phyloP scores from a whole-genome alignment of 1,140 invertebrate species.

The Leptinotarsa texana region DNA sequence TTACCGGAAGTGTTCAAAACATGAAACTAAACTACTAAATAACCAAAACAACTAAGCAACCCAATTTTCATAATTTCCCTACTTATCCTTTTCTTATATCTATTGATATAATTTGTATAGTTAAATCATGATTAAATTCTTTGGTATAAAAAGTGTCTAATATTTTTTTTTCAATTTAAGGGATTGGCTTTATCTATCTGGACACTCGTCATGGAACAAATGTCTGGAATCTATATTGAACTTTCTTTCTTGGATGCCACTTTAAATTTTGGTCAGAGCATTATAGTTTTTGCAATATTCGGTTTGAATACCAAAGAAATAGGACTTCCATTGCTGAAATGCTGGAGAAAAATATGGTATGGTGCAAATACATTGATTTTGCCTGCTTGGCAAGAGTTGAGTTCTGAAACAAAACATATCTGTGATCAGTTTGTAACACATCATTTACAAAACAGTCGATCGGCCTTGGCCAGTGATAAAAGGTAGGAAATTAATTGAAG shows the following conservation, averaged over 20 bases:
- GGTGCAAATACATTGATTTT: constrained; percentile 71
- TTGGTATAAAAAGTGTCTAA: no score
- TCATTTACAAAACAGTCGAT: constrained; percentile 79
- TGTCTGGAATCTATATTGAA: constrained; percentile 88
- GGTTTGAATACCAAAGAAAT: constrained; percentile 78
- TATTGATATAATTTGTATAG: no score
- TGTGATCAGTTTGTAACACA: constrained; percentile 88
- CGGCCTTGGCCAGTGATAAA: constrained; percentile 76
- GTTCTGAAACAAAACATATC: constrained; percentile 76
- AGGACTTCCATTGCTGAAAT: constrained; percentile 67
- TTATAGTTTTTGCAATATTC: constrained; percentile 84
- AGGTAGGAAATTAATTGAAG: constrained; percentile 54
- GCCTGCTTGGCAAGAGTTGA: constrained; percentile 74
- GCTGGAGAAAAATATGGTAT: constrained; percentile 66
- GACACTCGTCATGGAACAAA: constrained; percentile 81
- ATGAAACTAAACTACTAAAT: no score
- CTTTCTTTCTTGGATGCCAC: constrained; percentile 88
- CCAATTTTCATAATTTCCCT: no score
- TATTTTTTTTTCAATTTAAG: constrained; percentile 56
- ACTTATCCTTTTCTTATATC: no score
- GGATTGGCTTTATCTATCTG: constrained; percentile 84
- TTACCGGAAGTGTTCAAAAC: no score
- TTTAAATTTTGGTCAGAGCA: constrained; percentile 85
- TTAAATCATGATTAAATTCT: no score
- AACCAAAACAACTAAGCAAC: no score